A percentile compares a stretch with the other conserved stretches of the same genome.
Conservation (phyloP, 2,797 vertebrate species). For the Apodemus agrarius region DNA sequence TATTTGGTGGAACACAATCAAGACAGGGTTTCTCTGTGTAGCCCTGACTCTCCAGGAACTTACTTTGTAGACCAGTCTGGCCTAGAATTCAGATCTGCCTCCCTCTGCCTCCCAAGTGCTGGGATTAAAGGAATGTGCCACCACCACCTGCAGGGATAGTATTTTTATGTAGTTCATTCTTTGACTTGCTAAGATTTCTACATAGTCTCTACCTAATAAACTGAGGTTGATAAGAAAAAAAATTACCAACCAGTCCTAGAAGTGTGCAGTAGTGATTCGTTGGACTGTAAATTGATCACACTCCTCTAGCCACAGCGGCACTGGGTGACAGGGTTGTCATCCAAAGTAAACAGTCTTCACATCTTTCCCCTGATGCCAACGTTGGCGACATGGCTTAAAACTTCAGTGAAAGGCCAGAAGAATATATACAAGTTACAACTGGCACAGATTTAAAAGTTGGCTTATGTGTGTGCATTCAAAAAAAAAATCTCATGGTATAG, state of each 20-base stretch:
- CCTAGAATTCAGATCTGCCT: background rate
- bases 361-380: background rate
- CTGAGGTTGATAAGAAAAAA: background rate
- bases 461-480: no score
- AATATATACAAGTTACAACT: background rate
- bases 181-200: conserved; percentile 15
- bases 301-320: background rate
- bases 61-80: background rate
- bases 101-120: background rate
- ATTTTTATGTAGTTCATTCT: background rate
- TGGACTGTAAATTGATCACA: background rate
- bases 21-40: background rate
- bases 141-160: background rate
- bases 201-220: conserved; percentile 27
- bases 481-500: background rate
- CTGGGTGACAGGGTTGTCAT: background rate
- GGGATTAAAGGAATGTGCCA: background rate
- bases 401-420: background rate
- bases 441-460: background rate
- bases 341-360: background rate
- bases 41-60: background rate
- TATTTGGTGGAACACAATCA: background rate
- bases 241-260: background rate
- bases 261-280: background rate
- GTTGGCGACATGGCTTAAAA: background rate